Percentiles rank a stretch among this genome's conserved stretches.
Conservation (phyloP, 2,113 vertebrate species). For the Trogon melanurus region DNA sequence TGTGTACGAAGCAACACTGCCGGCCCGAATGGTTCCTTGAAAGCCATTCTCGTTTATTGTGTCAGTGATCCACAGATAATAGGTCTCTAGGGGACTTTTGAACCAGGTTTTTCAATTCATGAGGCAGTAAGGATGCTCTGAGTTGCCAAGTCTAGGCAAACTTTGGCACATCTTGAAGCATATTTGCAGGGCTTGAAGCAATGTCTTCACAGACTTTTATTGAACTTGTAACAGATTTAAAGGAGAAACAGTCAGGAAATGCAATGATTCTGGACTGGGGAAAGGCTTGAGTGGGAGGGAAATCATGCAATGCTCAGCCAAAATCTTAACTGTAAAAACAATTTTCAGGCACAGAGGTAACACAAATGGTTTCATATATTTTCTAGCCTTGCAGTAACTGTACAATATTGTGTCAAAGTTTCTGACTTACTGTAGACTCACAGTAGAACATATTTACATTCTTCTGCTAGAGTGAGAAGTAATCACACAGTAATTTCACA, state of each 20-base stretch:
- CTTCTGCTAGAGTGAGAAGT: neutral
- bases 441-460: slow-evolving; percentile 4
- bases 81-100: slow-evolving; percentile 12
- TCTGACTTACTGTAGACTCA: neutral
- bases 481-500: slow-evolving; percentile 17
- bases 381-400: neutral
- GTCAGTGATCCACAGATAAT: slow-evolving; percentile 38
- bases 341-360: neutral
- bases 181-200: slow-evolving; percentile 26
- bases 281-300: neutral
- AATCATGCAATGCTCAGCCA: slow-evolving; percentile 4
- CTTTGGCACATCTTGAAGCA: neutral
- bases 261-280: neutral
- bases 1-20: neutral
- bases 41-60: slow-evolving; percentile 46
- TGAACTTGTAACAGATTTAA: slow-evolving; percentile 46
- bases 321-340: neutral
- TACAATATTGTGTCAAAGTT: neutral
- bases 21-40: slow-evolving; percentile 16
- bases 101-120: slow-evolving; percentile 31
- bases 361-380: neutral
- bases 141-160: slow-evolving; percentile 39
- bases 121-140: neutral
- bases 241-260: slow-evolving; percentile 9
- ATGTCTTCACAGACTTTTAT: slow-evolving; percentile 2